phyloP scores from a whole-genome alignment of 2,113 vertebrate species.

The Gallinago jamesoni region DNA sequence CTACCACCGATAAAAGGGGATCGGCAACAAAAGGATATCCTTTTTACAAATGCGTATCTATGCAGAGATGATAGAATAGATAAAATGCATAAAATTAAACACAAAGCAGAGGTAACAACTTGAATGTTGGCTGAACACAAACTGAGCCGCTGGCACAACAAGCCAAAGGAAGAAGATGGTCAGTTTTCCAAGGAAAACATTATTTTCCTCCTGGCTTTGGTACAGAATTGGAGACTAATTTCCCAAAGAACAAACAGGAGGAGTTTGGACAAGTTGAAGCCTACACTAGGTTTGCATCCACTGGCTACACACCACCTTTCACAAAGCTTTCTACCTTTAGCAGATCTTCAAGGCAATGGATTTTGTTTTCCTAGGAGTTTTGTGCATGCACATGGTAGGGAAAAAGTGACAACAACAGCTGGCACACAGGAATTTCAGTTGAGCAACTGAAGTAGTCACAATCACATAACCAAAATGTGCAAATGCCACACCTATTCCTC shows the following conservation, averaged over 20 bases:
- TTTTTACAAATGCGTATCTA: neutral
- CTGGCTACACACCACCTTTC: neutral
- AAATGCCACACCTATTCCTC: neutral
- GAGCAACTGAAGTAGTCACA: neutral
- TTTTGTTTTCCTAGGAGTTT: neutral
- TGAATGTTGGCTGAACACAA: neutral
- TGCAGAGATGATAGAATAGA: neutral
- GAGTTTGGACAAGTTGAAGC: neutral
- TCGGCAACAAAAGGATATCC: neutral
- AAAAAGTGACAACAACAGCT: no score
- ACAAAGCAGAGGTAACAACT: neutral
- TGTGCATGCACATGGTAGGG: neutral
- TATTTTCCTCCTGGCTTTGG: neutral
- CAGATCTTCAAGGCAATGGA: neutral
- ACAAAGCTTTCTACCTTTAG: neutral
- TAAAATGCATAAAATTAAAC: neutral
- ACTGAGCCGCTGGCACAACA: neutral
- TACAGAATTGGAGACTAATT: neutral
- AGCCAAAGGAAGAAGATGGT: neutral
- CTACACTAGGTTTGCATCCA: neutral
- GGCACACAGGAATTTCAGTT: neutral
- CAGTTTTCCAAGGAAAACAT: neutral
- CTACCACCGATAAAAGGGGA: neutral
- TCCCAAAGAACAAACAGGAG: neutral
- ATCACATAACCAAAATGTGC: fast-evolving